These are phyloP conservation scores for Germaria angustata DNA, from an alignment of 2,888 invertebrate genomes.

Conservation along the genomic window DNA sequence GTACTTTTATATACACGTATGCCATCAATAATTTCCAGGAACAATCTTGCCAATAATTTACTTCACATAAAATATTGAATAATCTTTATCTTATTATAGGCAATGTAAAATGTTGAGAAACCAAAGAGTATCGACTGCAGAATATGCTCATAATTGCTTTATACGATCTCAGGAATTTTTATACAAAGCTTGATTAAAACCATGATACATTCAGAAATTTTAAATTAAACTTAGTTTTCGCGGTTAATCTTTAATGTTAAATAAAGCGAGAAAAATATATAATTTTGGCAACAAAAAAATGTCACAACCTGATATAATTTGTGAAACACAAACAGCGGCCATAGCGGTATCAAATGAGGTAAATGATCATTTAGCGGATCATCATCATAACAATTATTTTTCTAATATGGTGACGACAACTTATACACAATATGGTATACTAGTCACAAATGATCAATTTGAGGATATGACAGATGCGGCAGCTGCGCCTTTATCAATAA, in stretches of 20 bases:
- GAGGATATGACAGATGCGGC: slow-evolving; percentile 71
- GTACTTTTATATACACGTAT: no score
- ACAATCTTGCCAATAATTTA: no score
- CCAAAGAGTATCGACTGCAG: slow-evolving; percentile 42
- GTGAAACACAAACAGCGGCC: slow-evolving; percentile 60
- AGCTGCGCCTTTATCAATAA: slow-evolving; percentile 41
- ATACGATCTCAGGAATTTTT: slow-evolving; percentile 56
- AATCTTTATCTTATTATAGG: no score
- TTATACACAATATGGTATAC: slow-evolving; percentile 77
- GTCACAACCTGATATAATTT: slow-evolving; percentile 66
- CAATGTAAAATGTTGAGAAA: slow-evolving; percentile 11
- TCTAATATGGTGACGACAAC: slow-evolving; percentile 65
- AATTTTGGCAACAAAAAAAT: slow-evolving; percentile 53
- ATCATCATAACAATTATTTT: slow-evolving; percentile 50
- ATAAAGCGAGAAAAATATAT: slow-evolving; percentile 14
- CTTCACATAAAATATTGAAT: no score
- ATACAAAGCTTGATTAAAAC: background rate
- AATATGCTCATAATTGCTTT: slow-evolving; percentile 40
- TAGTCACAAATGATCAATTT: slow-evolving; percentile 75
- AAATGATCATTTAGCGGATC: slow-evolving; percentile 55
- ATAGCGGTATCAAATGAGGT: slow-evolving; percentile 58
- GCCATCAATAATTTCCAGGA: no score
- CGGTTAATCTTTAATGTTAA: slow-evolving; percentile 13
- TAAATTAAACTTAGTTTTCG: background rate
- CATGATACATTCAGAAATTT: background rate